A percentile compares a stretch with the other conserved stretches of the same genome.
phyloP scores from a whole-genome alignment of 2,888 invertebrate genomes.

The Toxonevra muliebris region DNA sequence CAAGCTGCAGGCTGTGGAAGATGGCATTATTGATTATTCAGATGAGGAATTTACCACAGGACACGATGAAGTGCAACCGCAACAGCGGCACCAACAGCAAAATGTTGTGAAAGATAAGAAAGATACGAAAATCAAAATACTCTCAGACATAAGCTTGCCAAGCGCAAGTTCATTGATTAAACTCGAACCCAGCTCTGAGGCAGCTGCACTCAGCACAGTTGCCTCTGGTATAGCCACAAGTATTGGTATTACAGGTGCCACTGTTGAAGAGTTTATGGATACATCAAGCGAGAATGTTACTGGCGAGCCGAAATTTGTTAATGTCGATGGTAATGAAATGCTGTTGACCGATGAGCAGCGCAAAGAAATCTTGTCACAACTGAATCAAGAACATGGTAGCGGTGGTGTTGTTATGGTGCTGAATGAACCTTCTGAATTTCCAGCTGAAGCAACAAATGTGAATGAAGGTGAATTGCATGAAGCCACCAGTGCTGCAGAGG shows the following conservation, averaged over 20 bases:
- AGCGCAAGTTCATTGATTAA: slow-evolving; percentile 49
- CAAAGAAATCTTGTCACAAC: slow-evolving; percentile 63
- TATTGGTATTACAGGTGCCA: slow-evolving; percentile 65
- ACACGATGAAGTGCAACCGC: slow-evolving; percentile 42
- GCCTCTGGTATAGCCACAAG: slow-evolving; percentile 70
- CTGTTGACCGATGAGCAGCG: slow-evolving; percentile 63
- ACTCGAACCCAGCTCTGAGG: slow-evolving; percentile 66
- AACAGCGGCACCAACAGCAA: slow-evolving; percentile 6
- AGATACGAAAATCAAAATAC: slow-evolving; percentile 67
- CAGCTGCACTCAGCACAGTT: slow-evolving; percentile 68
- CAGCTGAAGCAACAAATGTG: slow-evolving; percentile 22
- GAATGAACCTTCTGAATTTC: slow-evolving; percentile 51
- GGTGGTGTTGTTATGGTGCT: slow-evolving; percentile 64
- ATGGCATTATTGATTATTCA: slow-evolving; percentile 72
- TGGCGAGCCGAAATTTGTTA: slow-evolving; percentile 65
- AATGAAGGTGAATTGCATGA: slow-evolving; percentile 33
- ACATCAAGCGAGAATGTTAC: slow-evolving; percentile 37
- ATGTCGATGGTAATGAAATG: slow-evolving; percentile 66
- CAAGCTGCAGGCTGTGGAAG: slow-evolving; percentile 71
- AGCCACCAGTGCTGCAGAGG: slow-evolving; percentile 32
- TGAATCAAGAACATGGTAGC: slow-evolving; percentile 61
- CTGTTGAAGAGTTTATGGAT: slow-evolving; percentile 61
- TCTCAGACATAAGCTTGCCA: slow-evolving; percentile 64
- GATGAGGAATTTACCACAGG: slow-evolving; percentile 64
- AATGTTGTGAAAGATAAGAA: slow-evolving; percentile 36